Conservation (phyloP, 2,113 vertebrate genomes). For the Malurus elegans region DNA sequence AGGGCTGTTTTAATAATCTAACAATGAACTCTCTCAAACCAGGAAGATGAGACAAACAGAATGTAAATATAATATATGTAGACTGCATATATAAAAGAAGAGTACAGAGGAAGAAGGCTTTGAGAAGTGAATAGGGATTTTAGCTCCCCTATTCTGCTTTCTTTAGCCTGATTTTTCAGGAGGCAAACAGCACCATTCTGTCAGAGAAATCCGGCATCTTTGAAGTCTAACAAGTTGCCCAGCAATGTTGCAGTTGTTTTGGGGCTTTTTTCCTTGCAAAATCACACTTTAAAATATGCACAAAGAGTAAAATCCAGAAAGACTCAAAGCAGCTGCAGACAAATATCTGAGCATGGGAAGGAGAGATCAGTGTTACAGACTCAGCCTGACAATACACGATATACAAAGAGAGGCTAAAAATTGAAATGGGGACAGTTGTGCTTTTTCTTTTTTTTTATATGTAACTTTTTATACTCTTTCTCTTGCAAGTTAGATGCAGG, state of each 20-base stretch:
- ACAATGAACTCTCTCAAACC: background rate
- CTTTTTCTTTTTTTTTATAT: background rate
- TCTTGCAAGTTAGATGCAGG: conserved; percentile 58
- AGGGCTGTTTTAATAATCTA: background rate
- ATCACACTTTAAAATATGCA: background rate
- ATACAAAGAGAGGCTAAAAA: conserved; percentile 2
- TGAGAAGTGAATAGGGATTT: background rate
- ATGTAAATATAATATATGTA: background rate
- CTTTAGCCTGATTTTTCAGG: background rate
- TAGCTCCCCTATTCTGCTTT: background rate
- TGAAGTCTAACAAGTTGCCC: background rate
- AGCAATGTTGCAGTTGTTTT: background rate
- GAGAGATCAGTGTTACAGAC: background rate
- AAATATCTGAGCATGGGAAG: background rate
- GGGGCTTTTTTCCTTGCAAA: background rate
- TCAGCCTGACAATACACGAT: background rate
- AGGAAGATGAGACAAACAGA: background rate
- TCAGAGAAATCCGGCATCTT: background rate
- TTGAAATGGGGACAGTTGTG: conserved; percentile 41
- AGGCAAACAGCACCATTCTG: background rate
- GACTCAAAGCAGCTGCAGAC: background rate
- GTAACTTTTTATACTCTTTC: conserved; percentile 60
- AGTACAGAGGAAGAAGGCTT: background rate
- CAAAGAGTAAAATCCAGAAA: background rate
- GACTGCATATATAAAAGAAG: background rate